phyloP scores from a whole-genome alignment of 2,888 invertebrate genomes.

The Teleogryllus oceanicus region DNA sequence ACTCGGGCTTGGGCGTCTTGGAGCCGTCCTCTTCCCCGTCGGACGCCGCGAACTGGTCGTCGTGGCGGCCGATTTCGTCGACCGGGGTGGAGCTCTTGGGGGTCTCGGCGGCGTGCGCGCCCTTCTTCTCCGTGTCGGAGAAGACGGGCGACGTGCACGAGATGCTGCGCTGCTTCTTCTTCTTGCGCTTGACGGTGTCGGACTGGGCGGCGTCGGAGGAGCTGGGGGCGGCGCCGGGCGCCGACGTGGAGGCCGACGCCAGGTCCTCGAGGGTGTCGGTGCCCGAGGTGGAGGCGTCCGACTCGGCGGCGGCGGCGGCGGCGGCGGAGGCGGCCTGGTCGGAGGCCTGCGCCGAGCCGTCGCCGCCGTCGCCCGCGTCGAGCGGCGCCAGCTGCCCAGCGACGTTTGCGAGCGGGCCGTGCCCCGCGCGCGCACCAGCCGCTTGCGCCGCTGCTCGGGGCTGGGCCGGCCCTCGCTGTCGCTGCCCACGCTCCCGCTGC shows the following conservation, averaged over 20 bases:
- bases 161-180: conserved; percentile 57
- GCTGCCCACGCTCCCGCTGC: conserved; percentile 77
- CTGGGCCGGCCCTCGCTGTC: conserved; percentile 86
- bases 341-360: conserved; percentile 51
- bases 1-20: conserved; percentile 67
- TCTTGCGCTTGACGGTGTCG: conserved; percentile 80
- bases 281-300: conserved; percentile 57
- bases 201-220: conserved; percentile 52
- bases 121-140: conserved; percentile 21
- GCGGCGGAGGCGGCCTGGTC: conserved; percentile 62
- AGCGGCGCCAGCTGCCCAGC: conserved; percentile 62
- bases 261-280: conserved; percentile 44
- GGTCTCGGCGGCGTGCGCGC: neutral
- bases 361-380: conserved; percentile 35
- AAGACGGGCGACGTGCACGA: conserved; percentile 21
- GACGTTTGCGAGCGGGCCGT: conserved; percentile 74
- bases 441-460: conserved; percentile 79
- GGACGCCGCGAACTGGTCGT: conserved; percentile 24
- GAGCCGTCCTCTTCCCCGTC: conserved; percentile 57
- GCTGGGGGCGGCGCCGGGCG: conserved; percentile 24
- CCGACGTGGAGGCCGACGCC: conserved; percentile 41
- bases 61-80: conserved; percentile 11
- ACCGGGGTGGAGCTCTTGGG: neutral
- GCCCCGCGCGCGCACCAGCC: conserved; percentile 61
- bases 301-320: conserved; percentile 59